Conservation (phyloP, 2,888 invertebrate species). For the Cactoblastis cactorum region DNA sequence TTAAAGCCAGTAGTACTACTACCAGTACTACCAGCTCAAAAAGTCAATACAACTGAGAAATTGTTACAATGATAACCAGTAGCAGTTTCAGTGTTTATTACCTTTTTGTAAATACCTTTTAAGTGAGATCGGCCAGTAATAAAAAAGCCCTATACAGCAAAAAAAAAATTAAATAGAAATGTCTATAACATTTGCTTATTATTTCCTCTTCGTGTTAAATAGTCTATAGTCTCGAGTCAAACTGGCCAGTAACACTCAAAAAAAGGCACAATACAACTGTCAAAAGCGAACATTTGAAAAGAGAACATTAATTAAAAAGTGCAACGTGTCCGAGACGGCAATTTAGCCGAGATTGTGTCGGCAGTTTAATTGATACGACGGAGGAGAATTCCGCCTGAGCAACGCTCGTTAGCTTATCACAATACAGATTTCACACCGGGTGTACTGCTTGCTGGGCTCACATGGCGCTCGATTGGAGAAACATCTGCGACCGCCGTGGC, state of each 20-base stretch:
- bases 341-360: constrained; percentile 58
- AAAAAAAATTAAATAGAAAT: too few species aligned
- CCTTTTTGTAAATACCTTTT: too few species aligned
- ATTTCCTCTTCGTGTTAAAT: too few species aligned
- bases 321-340: constrained; percentile 27
- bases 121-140: too few species aligned
- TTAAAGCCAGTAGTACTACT: too few species aligned
- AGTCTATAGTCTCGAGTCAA: too few species aligned
- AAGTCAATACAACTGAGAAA: too few species aligned
- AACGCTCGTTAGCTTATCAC: constrained; percentile 74
- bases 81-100: too few species aligned
- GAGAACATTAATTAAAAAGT: constrained; percentile 32
- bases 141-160: too few species aligned
- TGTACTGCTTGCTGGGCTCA: constrained; percentile 29
- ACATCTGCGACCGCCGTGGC: background rate
- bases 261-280: constrained; percentile 7
- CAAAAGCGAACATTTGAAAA: constrained; percentile 8
- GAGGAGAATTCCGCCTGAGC: constrained; percentile 50
- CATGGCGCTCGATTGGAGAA: constrained; percentile 29
- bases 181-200: too few species aligned
- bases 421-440: constrained; percentile 64
- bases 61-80: too few species aligned
- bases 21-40: too few species aligned
- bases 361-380: constrained; percentile 68
- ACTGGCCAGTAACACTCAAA: background rate